Base-by-base conservation (phyloP, 1,140 invertebrate genomes). In the Diorhabda elongata region DNA sequence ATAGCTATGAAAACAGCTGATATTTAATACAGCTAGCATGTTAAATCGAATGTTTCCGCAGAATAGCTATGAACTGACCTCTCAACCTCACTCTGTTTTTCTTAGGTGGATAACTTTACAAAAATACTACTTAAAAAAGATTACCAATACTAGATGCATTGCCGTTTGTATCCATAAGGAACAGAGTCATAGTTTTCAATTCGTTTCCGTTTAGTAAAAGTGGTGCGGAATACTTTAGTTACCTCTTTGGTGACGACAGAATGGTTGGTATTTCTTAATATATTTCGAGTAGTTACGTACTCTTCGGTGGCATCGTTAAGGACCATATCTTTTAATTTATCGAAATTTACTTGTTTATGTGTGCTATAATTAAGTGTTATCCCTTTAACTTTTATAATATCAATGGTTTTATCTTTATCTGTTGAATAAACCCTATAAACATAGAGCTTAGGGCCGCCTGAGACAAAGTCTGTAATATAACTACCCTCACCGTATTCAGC, bases 381-480 rank as follows among this genome's bases (percentile, higher is more conserved):
- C 6, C 43, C 58, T 59, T 67, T 67, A 9, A 59, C 65, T 60
- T 67, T 67, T 4, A 67, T 52, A 6, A 56, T 56, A 56, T 56
- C 52, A n/a, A 7, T 6, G 52, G 6, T 26, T 26, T 26, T 26
- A 26, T 26, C 26, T 26, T 26, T 26, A 26, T 26, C 26, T 26
- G 26, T 26, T 26, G 44, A 26, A 9, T 57, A 64, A 4, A 59
- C 44, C 26, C 26, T 67, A 11, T 69, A 66, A 6, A 9, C 71
- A 65, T 80, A 79, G 66, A 71, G 78, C 75, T 81, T 81, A 2
- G 79, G 77, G 4, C 79, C 78, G 0, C 72, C 73, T 3, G 69
- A 72, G 2, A 75, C 72, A 72, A 62, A 68, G n/a, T 68, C 66
- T 26, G 41, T 70, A 58, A 67, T 71, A 61, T 63, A 57, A 63